These are phyloP conservation scores for Mythimna pallens DNA, from an alignment of 2,888 invertebrate species.

Conservation along the genomic window DNA sequence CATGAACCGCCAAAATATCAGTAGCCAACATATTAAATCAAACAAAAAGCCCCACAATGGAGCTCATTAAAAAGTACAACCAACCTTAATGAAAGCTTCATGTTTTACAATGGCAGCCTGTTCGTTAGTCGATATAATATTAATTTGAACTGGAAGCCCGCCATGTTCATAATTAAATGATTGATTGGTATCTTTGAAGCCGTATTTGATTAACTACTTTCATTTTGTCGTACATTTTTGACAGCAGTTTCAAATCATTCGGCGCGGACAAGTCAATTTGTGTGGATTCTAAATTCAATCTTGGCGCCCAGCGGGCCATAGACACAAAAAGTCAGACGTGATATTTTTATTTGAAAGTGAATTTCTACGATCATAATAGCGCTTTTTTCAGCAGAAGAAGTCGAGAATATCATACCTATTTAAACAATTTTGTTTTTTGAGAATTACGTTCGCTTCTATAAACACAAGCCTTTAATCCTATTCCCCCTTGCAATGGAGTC, in stretches of 20 bases:
- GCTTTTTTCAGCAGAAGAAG: neutral
- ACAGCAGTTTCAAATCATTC: constrained; percentile 34
- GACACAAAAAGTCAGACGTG: constrained; percentile 23
- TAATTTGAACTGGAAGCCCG: constrained; percentile 61
- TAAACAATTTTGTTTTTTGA: neutral
- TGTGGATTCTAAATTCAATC: constrained; percentile 41
- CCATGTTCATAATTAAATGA: constrained; percentile 62
- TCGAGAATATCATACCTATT: neutral
- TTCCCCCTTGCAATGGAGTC: neutral
- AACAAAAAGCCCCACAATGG: constrained; percentile 51
- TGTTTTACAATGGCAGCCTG: constrained; percentile 52
- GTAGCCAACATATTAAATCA: constrained; percentile 47
- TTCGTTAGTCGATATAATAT: constrained; percentile 59
- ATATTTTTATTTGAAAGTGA: constrained; percentile 13
- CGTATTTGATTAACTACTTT: constrained; percentile 45
- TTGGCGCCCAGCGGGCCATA: constrained; percentile 30
- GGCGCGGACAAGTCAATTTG: constrained; percentile 34
- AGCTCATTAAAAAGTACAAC: constrained; percentile 58
- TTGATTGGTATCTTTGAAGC: constrained; percentile 57
- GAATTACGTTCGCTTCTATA: constrained; percentile 10
- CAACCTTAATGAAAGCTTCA: constrained; percentile 62
- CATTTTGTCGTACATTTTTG: constrained; percentile 38
- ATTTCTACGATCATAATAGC: neutral
- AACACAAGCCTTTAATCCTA: neutral
- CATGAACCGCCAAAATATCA: constrained; percentile 35